These are phyloP conservation scores for Stigmatopora argus DNA, from an alignment of 2,113 vertebrate genomes.

Conservation along the genomic window DNA sequence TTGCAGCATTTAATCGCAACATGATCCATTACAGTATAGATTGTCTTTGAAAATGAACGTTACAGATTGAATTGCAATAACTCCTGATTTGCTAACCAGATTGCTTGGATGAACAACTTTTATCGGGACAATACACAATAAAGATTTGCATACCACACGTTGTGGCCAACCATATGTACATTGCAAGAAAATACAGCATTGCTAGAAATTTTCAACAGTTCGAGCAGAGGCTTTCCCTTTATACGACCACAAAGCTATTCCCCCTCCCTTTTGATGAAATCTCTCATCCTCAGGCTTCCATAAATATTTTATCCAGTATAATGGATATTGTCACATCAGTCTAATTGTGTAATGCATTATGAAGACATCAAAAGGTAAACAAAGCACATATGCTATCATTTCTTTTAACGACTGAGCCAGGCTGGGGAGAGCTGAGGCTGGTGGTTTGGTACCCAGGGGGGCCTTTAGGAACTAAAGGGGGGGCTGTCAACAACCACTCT, in stretches of 20 bases:
- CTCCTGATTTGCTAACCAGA: not conserved
- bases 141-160: not conserved
- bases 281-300: constrained; percentile 97
- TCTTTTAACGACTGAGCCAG: constrained; percentile 93
- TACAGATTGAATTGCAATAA: not conserved
- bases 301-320: constrained; percentile 99
- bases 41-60: not conserved
- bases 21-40: not conserved
- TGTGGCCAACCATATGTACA: not conserved
- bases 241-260: constrained; percentile 80
- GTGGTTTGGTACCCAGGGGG: constrained; percentile 79
- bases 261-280: constrained; percentile 90
- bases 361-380: constrained; percentile 99
- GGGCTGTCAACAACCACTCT: constrained; percentile 87
- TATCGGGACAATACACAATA: not conserved
- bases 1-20: not conserved
- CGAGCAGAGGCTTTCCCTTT: constrained; percentile 86
- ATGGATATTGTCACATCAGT: constrained; percentile 99
- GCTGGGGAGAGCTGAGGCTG: constrained; percentile 69
- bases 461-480: constrained; percentile 66
- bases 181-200: constrained; percentile 26
- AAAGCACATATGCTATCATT: constrained; percentile 99
- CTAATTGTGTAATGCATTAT: constrained; percentile 99
- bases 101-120: not conserved
- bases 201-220: constrained; percentile 17